Conservation (phyloP, 2,113 vertebrate species). For the Charadrius vociferus region DNA sequence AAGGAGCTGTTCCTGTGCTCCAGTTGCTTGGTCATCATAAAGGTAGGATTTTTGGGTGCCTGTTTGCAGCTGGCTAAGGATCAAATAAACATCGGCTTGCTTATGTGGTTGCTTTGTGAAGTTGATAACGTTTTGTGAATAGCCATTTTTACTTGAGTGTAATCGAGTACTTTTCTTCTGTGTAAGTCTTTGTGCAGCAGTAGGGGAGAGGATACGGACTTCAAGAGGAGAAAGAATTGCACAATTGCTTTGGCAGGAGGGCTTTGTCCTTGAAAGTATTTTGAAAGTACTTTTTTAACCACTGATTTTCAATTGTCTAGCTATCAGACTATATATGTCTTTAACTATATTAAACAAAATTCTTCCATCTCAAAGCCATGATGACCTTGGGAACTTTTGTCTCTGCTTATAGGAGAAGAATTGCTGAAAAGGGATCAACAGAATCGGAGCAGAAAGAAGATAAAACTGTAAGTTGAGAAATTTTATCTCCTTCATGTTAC, state of each 20-base stretch:
- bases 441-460: slow-evolving; percentile 91
- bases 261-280: neutral
- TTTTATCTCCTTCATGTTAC: neutral
- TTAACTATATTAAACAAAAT: neutral
- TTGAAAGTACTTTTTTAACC: neutral
- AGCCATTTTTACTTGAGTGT: neutral
- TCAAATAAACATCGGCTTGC: neutral
- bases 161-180: neutral
- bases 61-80: neutral
- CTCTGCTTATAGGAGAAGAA: slow-evolving; percentile 88
- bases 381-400: neutral
- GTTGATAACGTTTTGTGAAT: neutral
- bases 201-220: neutral
- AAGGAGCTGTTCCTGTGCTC: neutral
- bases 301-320: neutral
- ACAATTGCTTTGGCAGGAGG: neutral
- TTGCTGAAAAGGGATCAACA: slow-evolving; percentile 95
- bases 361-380: neutral
- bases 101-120: neutral
- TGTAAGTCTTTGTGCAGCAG: slow-evolving; percentile 10
- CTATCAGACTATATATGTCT: neutral
- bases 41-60: neutral
- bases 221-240: neutral
- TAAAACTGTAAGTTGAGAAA: slow-evolving; percentile 83
- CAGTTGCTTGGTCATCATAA: neutral